phyloP scores from a whole-genome alignment of 2,888 invertebrate species.

The Chrysolina haemoptera region DNA sequence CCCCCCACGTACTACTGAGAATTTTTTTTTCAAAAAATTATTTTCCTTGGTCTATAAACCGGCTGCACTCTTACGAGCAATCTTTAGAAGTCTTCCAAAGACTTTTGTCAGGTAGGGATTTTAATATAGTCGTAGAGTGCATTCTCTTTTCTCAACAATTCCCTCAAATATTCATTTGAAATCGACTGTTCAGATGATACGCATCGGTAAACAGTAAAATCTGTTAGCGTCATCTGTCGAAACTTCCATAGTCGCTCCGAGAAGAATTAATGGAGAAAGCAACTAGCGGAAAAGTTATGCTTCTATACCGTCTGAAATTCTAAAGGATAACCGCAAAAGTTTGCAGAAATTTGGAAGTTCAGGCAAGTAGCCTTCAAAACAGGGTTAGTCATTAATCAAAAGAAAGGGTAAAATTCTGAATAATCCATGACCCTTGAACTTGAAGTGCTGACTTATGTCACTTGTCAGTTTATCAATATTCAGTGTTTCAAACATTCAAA shows the following conservation, averaged over 20 bases:
- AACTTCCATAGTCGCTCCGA: background rate
- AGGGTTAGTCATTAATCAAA: conserved; percentile 3
- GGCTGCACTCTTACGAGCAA: too few species aligned
- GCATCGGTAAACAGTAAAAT: conserved; percentile 2
- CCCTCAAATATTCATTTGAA: conserved; percentile 2
- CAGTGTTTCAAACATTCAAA: too few species aligned
- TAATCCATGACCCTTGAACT: too few species aligned
- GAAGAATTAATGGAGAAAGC: conserved; percentile 15
- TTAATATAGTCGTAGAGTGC: too few species aligned
- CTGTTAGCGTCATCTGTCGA: conserved; percentile 8
- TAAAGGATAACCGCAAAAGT: conserved; percentile 14
- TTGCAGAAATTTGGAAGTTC: conserved; percentile 2
- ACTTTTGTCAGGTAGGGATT: too few species aligned
- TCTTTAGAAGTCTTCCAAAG: too few species aligned
- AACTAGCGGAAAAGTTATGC: conserved; percentile 14
- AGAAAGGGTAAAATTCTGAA: background rate
- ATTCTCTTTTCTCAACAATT: background rate
- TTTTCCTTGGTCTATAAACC: too few species aligned
- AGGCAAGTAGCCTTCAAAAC: background rate
- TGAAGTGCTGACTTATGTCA: too few species aligned
- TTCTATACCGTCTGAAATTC: background rate
- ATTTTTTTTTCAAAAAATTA: too few species aligned
- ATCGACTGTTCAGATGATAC: background rate
- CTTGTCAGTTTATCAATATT: too few species aligned
- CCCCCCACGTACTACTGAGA: too few species aligned